Conservation (phyloP, 2,797 vertebrate genomes). For the Pipistrellus nathusii region DNA sequence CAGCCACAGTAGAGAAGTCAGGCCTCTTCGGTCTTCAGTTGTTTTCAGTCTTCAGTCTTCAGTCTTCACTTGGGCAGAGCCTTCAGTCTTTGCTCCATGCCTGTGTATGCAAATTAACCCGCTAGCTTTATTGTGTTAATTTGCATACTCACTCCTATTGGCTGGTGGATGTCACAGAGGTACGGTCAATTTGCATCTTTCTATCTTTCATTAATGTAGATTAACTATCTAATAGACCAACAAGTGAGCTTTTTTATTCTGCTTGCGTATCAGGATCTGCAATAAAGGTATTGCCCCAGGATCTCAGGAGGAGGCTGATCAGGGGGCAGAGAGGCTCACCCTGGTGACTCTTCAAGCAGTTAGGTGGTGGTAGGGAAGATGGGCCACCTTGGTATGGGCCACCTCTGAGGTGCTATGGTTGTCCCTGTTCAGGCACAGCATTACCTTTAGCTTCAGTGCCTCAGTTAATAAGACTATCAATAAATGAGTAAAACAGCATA, state of each 20-base stretch:
- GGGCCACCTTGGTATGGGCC: not conserved
- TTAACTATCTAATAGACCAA: not conserved
- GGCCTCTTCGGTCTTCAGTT: too few relatives aligned
- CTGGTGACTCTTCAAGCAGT: not conserved
- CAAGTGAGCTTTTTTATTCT: not conserved
- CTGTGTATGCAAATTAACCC: too few relatives aligned
- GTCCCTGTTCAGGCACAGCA: not conserved
- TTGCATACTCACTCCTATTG: too few relatives aligned
- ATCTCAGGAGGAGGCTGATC: not conserved
- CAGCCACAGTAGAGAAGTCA: too few relatives aligned
- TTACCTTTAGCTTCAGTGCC: not conserved
- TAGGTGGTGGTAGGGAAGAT: not conserved
- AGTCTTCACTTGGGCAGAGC: too few relatives aligned
- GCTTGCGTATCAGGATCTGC: not conserved
- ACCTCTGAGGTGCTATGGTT: not conserved
- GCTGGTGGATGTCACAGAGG: too few relatives aligned
- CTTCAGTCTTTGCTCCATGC: too few relatives aligned
- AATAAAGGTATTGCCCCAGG: not conserved
- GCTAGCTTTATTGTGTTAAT: too few relatives aligned
- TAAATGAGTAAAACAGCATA: not conserved
- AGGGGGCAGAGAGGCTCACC: fast-evolving
- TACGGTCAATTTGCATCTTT: too few relatives aligned
- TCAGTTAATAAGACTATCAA: not conserved
- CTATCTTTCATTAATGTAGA: too few relatives aligned
- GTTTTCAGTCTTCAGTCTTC: too few relatives aligned